phyloP scores from a whole-genome alignment of 2,888 invertebrate species.

The Clostera curtula region DNA sequence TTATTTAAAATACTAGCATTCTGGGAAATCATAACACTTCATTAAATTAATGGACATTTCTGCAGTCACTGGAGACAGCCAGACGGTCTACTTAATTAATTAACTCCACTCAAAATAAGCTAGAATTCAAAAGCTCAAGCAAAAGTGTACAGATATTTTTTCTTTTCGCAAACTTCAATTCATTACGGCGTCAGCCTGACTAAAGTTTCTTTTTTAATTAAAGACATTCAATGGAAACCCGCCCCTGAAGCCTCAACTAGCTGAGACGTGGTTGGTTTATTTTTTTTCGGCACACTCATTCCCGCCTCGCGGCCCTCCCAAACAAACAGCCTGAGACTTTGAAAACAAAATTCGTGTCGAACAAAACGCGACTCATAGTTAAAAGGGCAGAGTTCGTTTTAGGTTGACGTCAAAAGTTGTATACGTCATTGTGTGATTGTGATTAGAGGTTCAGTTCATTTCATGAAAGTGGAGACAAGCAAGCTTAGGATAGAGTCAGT shows the following conservation, averaged over 20 bases:
- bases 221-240: slow-evolving; percentile 66
- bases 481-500: slow-evolving; percentile 53
- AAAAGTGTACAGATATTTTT: too few relatives aligned
- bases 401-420: slow-evolving; percentile 7
- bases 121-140: too few relatives aligned
- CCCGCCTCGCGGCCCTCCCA: slow-evolving; percentile 74
- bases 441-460: slow-evolving; percentile 60
- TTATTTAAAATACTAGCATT: too few relatives aligned
- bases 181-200: slow-evolving; percentile 47
- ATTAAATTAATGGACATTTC: too few relatives aligned
- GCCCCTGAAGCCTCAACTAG: slow-evolving; percentile 70
- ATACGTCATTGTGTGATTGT: slow-evolving; percentile 32
- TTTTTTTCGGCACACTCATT: slow-evolving; percentile 72
- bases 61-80: too few relatives aligned
- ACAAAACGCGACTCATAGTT: slow-evolving; percentile 12
- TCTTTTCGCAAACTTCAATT: slow-evolving; percentile 48
- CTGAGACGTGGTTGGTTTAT: slow-evolving; percentile 74
- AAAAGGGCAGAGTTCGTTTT: slow-evolving; percentile 12
- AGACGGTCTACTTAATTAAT: too few relatives aligned
- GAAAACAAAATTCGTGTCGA: slow-evolving; percentile 49
- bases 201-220: slow-evolving; percentile 69
- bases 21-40: too few relatives aligned
- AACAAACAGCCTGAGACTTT: slow-evolving; percentile 70
- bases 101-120: too few relatives aligned
- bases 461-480: slow-evolving; percentile 65